These are phyloP conservation scores for Phyllotreta striolata DNA, from an alignment of 2,888 invertebrate genomes.

Conservation along the genomic window DNA sequence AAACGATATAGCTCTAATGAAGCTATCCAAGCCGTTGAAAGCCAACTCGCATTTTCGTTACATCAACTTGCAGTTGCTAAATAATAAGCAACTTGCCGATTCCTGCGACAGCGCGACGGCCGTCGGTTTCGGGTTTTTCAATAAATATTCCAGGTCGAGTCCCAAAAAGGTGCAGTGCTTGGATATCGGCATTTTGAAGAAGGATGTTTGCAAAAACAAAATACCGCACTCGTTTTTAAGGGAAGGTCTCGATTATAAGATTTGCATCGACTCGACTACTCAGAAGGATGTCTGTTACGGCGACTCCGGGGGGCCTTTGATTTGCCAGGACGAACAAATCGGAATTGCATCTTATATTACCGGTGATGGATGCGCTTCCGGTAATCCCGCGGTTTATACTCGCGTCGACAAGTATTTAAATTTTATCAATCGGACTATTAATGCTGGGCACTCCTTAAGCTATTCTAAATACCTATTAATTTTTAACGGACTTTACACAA, in stretches of 20 bases:
- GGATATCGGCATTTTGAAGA: neutral
- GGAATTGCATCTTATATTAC: slow-evolving; percentile 1
- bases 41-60: neutral
- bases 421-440: slow-evolving; percentile 3
- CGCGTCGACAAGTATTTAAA: slow-evolving; percentile 6
- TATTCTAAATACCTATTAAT: no score
- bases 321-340: neutral
- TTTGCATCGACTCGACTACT: neutral
- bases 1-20: slow-evolving; percentile 10
- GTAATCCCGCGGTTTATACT: slow-evolving; percentile 4
- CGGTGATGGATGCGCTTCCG: neutral
- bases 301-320: slow-evolving; percentile 5
- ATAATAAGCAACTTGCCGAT: neutral
- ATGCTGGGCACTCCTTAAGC: neutral
- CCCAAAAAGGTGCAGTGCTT: slow-evolving; percentile 1
- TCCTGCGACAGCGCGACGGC: neutral
- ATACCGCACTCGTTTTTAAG: neutral
- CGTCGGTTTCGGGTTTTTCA: slow-evolving; percentile 3
- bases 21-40: neutral
- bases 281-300: neutral
- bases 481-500: no score
- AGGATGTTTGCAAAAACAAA: neutral
- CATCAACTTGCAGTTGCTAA: neutral
- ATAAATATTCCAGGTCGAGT: neutral
- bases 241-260: neutral